Evolutionary conservation across 2,888 invertebrate species (phyloP).

Genomic region (Rhagonycha fulva): DNA sequence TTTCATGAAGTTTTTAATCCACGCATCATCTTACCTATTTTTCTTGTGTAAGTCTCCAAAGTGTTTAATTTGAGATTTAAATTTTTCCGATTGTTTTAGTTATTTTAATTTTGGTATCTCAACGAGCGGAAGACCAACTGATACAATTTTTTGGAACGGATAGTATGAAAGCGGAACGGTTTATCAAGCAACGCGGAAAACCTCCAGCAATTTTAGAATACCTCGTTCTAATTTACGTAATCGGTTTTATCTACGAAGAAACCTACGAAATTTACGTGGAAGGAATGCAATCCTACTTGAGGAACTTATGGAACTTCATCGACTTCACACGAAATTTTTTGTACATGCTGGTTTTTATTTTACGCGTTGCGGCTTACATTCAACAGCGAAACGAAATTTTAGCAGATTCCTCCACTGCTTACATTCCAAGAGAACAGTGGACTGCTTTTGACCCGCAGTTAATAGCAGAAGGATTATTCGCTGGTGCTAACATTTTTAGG

Average conservation of each 20-base stretch:
- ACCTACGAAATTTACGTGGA: conserved; percentile 87
- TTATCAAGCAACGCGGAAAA: conserved; percentile 78
- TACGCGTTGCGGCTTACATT: conserved; percentile 73
- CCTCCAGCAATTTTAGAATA: conserved; percentile 84
- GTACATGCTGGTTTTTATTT: conserved; percentile 74
- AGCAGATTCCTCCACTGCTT: conserved; percentile 69
- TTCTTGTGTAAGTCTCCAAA: conserved; percentile 78
- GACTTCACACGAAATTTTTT: conserved; percentile 90
- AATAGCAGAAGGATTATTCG: conserved; percentile 90
- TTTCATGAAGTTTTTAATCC: conserved; percentile 95
- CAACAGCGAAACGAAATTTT: conserved; percentile 75
- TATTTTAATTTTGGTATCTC: conserved; percentile 88
- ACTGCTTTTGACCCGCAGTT: conserved; percentile 91
- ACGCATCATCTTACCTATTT: conserved; percentile 91
- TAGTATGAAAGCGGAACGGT: conserved; percentile 68
- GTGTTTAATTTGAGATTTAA: neutral
- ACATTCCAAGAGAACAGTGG: conserved; percentile 85
- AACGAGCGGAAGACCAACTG: conserved; percentile 80
- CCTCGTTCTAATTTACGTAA: conserved; percentile 81
- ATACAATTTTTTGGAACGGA: conserved; percentile 75
- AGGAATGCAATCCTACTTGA: conserved; percentile 83
- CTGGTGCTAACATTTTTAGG: conserved; percentile 93
- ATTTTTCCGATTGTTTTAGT: conserved; percentile 61
- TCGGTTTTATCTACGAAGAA: conserved; percentile 92
- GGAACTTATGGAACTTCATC: conserved; percentile 96